Evolutionary conservation across 1,140 invertebrate genomes (phyloP).

Genomic region (Melitaea cinxia): DNA sequence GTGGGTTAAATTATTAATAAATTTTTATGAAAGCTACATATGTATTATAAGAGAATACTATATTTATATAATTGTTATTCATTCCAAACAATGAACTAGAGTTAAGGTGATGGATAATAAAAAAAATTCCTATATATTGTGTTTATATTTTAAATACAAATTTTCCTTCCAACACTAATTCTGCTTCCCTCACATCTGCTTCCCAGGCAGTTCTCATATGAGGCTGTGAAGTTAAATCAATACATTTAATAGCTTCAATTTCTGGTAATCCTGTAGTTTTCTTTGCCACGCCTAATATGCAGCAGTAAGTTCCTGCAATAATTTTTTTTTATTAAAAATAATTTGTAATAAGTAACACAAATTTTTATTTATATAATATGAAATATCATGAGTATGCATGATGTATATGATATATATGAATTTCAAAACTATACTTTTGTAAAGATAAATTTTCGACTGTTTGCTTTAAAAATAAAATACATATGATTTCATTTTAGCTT

Average conservation of each 20-base stretch:
- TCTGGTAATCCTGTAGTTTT: conserved; percentile 64
- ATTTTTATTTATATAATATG: no score
- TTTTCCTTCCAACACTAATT: conserved; percentile 55
- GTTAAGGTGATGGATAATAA: conserved; percentile 60
- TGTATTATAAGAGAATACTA: conserved; percentile 19
- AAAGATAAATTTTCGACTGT: no score
- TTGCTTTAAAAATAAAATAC: no score
- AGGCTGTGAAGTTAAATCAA: conserved; percentile 54
- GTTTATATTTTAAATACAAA: conserved; percentile 44
- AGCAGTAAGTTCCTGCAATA: conserved; percentile 63
- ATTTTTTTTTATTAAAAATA: not conserved
- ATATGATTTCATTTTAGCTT: no score
- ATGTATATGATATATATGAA: no score
- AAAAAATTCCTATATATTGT: conserved; percentile 41
- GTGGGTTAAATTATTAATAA: conserved; percentile 2
- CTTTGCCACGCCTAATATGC: conserved; percentile 59
- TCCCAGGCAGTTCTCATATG: conserved; percentile 64
- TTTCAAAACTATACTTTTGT: no score
- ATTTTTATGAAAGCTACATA: conserved; percentile 13
- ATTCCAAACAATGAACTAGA: conserved; percentile 51
- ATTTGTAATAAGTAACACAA: not conserved
- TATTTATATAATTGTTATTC: conserved; percentile 43
- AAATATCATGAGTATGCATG: no score
- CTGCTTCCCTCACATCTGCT: conserved; percentile 59
- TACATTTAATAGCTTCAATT: conserved; percentile 58